Percentiles rank a stretch among this genome's conserved stretches.
These are phyloP conservation scores for Lytechinus pictus DNA, from an alignment of 35 echinoderm and acorn worm species.

Conservation along the genomic window DNA sequence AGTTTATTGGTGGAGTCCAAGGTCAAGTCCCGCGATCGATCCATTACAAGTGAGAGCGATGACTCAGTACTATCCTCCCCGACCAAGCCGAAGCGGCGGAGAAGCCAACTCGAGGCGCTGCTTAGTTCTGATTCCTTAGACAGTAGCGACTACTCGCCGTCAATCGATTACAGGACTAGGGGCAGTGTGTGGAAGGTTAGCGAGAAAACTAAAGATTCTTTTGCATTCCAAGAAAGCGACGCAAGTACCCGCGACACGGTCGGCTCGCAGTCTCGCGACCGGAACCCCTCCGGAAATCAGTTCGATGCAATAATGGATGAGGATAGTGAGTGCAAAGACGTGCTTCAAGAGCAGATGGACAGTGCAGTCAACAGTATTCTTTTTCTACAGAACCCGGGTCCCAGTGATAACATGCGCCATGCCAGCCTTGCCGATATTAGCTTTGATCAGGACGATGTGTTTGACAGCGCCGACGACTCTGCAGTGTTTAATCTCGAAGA, in stretches of 20 bases:
- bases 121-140: constrained; percentile 31
- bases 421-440: constrained; percentile 61
- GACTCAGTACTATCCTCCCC: constrained; percentile 36
- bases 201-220: neutral
- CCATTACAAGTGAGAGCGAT: constrained; percentile 18
- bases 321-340: constrained; percentile 31
- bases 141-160: neutral
- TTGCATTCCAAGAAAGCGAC: neutral
- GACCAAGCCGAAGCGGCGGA: constrained; percentile 7
- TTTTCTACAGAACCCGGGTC: constrained; percentile 60
- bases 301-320: constrained; percentile 5
- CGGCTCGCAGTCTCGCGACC: neutral
- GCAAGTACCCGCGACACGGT: neutral
- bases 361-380: constrained; percentile 92
- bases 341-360: constrained; percentile 83
- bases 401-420: neutral
- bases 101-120: neutral
- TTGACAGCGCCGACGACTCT: constrained; percentile 11
- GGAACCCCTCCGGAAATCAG: neutral
- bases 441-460: constrained; percentile 35
- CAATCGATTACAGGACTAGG: constrained; percentile 25
- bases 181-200: neutral
- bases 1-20: constrained; percentile 13
- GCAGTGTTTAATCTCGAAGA: constrained; percentile 29
- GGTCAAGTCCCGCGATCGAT: neutral